Base-by-base conservation (phyloP, 2,888 invertebrate species). In the Macroteleia sp. region DNA sequence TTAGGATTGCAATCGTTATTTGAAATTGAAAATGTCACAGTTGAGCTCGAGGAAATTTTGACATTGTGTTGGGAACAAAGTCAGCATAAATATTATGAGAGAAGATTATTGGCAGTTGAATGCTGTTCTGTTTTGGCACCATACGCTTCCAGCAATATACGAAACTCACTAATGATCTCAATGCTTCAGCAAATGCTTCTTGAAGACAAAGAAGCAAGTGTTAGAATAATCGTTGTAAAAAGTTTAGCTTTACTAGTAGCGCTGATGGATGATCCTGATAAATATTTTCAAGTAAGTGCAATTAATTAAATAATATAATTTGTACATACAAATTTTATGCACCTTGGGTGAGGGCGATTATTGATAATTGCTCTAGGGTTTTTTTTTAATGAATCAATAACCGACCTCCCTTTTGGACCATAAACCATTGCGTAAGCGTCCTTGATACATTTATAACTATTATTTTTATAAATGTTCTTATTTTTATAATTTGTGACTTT, bases 51-150 rank as follows among this genome's bases (percentile, higher is more conserved):
- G 73, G 95, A 95, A 89, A 92, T 95, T 61, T 90, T 95, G 44
- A 95, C 95, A 0, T 94, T 95, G 80, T 95, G 95, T 87, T 95
- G 95, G 95, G 95, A 95, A 85, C 95, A 95, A 91, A 93, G 95
- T 80, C 93, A 93, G 57, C 94, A 95, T 86, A 94, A 94, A 83
- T 93, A 95, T 88, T 90, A 93, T 1, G 95, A 95, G 88, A 91
- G 94, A 76, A 92, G 95, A 66, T 90, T 95, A 25, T 88, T 96
- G 20, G 95, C 95, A 4, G 94, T 94, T 2, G 95, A 95, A 87
- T 93, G 95, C 6, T 95, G 95, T 87, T 93, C 94, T 3, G 93
- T 93, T 3, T 91, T 95, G 67, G 93, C 94, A 46, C 94, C 95
- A 0, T 94, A 94, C 84, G 92, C 95, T 34, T 94, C 95, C 92